A percentile compares a stretch with the other conserved stretches of the same genome.
Evolutionary conservation across 2,888 invertebrate genomes (phyloP).

Genomic region (Morpho achilles): DNA sequence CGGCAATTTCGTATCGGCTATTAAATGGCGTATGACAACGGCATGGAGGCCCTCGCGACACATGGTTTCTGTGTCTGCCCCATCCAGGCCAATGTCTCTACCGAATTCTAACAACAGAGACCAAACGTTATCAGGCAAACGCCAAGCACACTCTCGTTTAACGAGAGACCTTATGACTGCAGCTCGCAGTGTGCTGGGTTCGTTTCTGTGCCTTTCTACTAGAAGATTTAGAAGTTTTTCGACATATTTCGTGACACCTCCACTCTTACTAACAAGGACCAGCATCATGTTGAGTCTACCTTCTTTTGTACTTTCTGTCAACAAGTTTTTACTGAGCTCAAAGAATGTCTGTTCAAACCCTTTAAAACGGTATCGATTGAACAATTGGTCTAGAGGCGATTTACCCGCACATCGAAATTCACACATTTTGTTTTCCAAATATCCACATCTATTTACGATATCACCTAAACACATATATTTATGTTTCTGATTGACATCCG

Average conservation of each 20-base stretch:
- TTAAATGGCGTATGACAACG: constrained; percentile 44
- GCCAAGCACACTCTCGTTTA: constrained; percentile 52
- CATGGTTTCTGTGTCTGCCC: constrained; percentile 35
- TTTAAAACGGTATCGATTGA: constrained; percentile 48
- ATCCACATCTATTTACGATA: neutral
- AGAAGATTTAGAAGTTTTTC: constrained; percentile 41
- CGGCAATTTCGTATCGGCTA: constrained; percentile 32
- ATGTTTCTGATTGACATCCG: constrained; percentile 28
- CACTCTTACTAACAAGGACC: constrained; percentile 59
- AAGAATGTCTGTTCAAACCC: constrained; percentile 46
- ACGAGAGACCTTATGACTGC: constrained; percentile 54
- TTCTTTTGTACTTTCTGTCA: constrained; percentile 40
- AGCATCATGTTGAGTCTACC: constrained; percentile 53
- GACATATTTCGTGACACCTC: constrained; percentile 42
- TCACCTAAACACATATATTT: constrained; percentile 16
- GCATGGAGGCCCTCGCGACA: constrained; percentile 56
- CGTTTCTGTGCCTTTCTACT: constrained; percentile 43
- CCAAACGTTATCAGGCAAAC: constrained; percentile 47
- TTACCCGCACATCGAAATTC: constrained; percentile 10
- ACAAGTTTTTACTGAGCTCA: constrained; percentile 44
- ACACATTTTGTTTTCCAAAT: neutral
- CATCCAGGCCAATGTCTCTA: constrained; percentile 52
- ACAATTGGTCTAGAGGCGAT: constrained; percentile 45
- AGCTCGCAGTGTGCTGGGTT: constrained; percentile 49
- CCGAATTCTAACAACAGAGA: constrained; percentile 42